Conservation (phyloP, 2,113 vertebrate genomes). For the Potamarius usumacintae region DNA sequence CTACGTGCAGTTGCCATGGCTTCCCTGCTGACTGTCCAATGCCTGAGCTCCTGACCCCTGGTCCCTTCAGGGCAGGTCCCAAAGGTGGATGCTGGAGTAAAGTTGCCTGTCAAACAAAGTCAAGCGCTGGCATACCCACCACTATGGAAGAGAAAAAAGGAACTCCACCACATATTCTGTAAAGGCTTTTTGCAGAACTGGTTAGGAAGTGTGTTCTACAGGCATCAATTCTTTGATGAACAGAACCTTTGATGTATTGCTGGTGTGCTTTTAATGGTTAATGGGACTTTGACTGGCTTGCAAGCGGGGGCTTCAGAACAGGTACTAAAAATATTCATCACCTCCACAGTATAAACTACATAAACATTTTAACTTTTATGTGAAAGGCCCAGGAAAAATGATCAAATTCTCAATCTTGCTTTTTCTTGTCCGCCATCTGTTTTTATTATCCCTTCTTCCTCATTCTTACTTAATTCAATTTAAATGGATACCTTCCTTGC, state of each 20-base stretch:
- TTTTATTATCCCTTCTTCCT: slow-evolving; percentile 27
- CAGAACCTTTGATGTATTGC: background rate
- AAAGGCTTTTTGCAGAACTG: background rate
- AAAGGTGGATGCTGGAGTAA: slow-evolving; percentile 21
- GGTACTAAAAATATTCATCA: slow-evolving; percentile 59
- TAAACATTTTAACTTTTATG: slow-evolving; percentile 68
- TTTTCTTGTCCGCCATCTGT: slow-evolving; percentile 31
- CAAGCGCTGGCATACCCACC: background rate
- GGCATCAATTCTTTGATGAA: slow-evolving; percentile 8
- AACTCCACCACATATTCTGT: background rate
- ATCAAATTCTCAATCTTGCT: slow-evolving; percentile 39
- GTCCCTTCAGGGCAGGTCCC: slow-evolving; percentile 27
- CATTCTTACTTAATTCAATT: slow-evolving; percentile 51
- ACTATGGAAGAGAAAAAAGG: background rate
- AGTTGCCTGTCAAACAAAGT: slow-evolving; percentile 14
- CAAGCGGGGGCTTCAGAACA: slow-evolving; percentile 40
- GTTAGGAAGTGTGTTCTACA: background rate
- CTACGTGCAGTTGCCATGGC: slow-evolving; percentile 56
- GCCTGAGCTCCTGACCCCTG: slow-evolving; percentile 50
- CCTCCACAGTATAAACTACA: slow-evolving; percentile 59
- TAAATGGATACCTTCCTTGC: slow-evolving; percentile 53
- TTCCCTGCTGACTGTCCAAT: slow-evolving; percentile 42
- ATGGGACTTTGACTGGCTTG: slow-evolving; percentile 20
- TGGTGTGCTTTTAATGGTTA: slow-evolving; percentile 22
- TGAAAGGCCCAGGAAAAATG: slow-evolving; percentile 37